A percentile compares a stretch with the other conserved stretches of the same genome.
Evolutionary conservation across 1,140 invertebrate genomes (phyloP).

Genomic region (Riptortus pedestris): DNA sequence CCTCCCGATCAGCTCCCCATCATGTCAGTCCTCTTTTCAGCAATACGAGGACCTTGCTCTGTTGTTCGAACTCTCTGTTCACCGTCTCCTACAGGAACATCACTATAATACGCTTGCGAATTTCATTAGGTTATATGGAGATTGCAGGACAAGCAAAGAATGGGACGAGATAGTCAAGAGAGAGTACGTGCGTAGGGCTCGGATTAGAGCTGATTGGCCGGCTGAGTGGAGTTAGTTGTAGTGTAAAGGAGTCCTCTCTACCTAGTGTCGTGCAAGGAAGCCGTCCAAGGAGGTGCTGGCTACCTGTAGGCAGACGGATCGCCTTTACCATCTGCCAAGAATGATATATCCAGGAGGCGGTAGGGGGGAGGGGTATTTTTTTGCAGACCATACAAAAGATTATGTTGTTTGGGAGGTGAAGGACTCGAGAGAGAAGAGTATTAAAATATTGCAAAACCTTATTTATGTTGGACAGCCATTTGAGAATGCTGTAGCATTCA

Average conservation of each 20-base stretch:
- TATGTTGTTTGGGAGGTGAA: constrained; percentile 76
- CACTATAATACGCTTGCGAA: constrained; percentile 79
- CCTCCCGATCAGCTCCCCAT: constrained; percentile 40
- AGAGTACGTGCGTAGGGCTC: constrained; percentile 78
- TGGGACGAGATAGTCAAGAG: constrained; percentile 55
- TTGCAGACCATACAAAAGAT: constrained; percentile 49
- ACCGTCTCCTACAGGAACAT: constrained; percentile 62
- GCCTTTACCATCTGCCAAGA: constrained; percentile 42
- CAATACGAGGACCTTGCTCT: constrained; percentile 68
- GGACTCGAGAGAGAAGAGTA: constrained; percentile 39
- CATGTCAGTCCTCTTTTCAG: constrained; percentile 47
- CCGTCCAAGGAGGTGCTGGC: constrained; percentile 53
- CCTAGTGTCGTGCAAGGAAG: constrained; percentile 78
- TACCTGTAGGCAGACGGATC: constrained; percentile 48
- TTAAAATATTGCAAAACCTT: constrained; percentile 46
- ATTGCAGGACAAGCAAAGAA: constrained; percentile 51
- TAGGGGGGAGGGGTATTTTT: constrained; percentile 75
- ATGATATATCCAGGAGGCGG: constrained; percentile 55
- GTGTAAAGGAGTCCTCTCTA: constrained; percentile 45
- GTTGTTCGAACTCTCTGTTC: constrained; percentile 60
- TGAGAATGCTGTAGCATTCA: constrained; percentile 68
- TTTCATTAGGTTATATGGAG: constrained; percentile 63
- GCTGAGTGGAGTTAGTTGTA: constrained; percentile 43
- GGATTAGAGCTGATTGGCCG: constrained; percentile 62
- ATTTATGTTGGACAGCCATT: constrained; percentile 69